Conservation (phyloP, 2,888 invertebrate genomes). For the Scelioninae gen. 2 region DNA sequence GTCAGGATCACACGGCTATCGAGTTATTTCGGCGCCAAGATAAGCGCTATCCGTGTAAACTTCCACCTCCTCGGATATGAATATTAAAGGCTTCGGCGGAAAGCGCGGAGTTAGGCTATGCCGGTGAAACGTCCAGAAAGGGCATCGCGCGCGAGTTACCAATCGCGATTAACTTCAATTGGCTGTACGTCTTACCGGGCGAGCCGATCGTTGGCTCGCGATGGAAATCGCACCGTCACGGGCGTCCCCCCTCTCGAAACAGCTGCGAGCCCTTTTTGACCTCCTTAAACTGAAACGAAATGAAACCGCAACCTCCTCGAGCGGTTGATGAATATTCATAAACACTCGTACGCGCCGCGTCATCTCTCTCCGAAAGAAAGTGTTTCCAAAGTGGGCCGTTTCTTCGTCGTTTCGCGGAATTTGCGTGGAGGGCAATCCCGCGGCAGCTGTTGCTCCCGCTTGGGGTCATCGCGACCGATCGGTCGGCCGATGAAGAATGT, state of each 20-base stretch:
- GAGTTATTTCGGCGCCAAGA: slow-evolving; percentile 72
- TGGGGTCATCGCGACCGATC: slow-evolving; percentile 28
- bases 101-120: slow-evolving; percentile 62
- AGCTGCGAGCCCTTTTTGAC: too few species aligned
- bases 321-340: too few species aligned
- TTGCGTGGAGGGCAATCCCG: slow-evolving; percentile 16
- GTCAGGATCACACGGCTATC: slow-evolving; percentile 70
- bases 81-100: slow-evolving; percentile 71
- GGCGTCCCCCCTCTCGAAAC: too few species aligned
- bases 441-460: slow-evolving; percentile 35
- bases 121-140: slow-evolving; percentile 66
- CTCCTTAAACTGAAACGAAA: too few species aligned
- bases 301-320: too few species aligned
- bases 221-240: too few species aligned
- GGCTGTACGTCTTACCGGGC: too few species aligned
- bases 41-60: slow-evolving; percentile 71
- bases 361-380: too few species aligned
- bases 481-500: slow-evolving; percentile 22
- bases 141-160: slow-evolving; percentile 64
- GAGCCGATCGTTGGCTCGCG: too few species aligned
- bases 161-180: too few species aligned
- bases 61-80: slow-evolving; percentile 69
- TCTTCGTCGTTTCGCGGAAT: slow-evolving; percentile 48
- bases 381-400: slow-evolving; percentile 64
- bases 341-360: slow-evolving; percentile 41